phyloP scores from a whole-genome alignment of 2,888 invertebrate species.

The Ligdia adustata region DNA sequence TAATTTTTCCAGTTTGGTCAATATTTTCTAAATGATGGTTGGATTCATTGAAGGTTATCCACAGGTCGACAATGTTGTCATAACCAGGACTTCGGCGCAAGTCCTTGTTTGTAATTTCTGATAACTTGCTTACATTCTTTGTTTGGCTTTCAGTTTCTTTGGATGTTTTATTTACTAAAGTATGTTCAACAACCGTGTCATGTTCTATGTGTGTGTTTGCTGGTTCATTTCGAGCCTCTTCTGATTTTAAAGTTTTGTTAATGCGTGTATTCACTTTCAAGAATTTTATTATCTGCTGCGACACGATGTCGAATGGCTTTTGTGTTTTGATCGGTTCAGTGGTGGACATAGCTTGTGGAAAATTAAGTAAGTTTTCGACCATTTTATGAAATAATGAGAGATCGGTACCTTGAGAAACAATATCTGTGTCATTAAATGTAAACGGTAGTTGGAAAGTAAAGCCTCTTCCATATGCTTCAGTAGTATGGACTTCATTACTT shows the following conservation, averaged over 20 bases:
- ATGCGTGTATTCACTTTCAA: neutral
- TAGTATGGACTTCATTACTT: too few species aligned
- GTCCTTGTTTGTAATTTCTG: neutral
- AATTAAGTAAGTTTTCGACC: too few species aligned
- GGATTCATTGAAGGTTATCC: neutral
- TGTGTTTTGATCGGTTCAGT: too few species aligned
- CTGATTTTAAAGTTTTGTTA: too few species aligned
- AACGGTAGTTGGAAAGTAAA: too few species aligned
- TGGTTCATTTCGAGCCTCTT: neutral
- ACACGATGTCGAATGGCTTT: neutral
- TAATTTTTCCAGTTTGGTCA: neutral
- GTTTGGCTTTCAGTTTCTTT: neutral
- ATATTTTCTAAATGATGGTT: neutral
- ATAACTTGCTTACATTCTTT: neutral
- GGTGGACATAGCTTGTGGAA: too few species aligned
- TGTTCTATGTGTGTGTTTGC: neutral
- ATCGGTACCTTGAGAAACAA: too few species aligned
- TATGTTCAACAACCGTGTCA: neutral
- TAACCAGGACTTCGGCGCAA: neutral
- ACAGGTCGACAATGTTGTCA: conserved; percentile 2
- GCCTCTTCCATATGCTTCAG: too few species aligned
- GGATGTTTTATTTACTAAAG: neutral
- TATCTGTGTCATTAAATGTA: too few species aligned
- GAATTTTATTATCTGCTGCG: neutral
- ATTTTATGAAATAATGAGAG: too few species aligned